Evolutionary conservation across 2,888 invertebrate genomes (phyloP), one percentile per base, ranked within the genome.

Genomic region (Tiliacea aurago): DNA sequence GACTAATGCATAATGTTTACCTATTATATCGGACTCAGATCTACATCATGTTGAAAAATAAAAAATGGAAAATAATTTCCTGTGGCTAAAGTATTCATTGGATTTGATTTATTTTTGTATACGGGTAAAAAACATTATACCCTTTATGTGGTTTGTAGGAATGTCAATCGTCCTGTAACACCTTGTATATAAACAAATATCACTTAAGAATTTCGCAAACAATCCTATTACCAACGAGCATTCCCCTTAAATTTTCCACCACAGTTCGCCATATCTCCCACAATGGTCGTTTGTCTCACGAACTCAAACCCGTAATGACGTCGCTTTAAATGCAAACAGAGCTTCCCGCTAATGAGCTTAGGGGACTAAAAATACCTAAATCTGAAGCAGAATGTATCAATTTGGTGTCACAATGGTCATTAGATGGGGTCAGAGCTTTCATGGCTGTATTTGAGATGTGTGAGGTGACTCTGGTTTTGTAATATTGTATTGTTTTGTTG

Each of bases 291-390:
- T 78, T 81, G 84, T 83, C 81, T 78, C 75, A 69, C 63, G 64
- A 81, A 73, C 70, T 78, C 68, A 61, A 70, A 77, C 71, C 67
- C 61, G 67, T 84, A 84, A 83, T 81, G 71, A 73, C 45, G 59
- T 3, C 75, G 51, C 72, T 83, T 76, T 81, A 83, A 83, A 83
- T 83, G 83, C 83, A 84, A 83, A 81, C 83, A 58, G 73, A 66
- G 68, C 51, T 62, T 59, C 63, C 28, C 73, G 51, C 81, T 83
- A 83, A 83, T 84, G 81, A 84, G 78, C 69, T 56, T 55, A 58
- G 58, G 63, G 70, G 62, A 69, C 66, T 66, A 78, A 81, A 81
- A 78, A 81, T 72, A 55, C 69, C 58, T 71, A 75, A 84, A 81
- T 71, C 56, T 51, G 53, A 28, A 53, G 9, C 79, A 62, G 23